These are phyloP conservation scores for Syndactyla subalaris DNA, from an alignment of 2,797 vertebrate species.

Conservation along the genomic window DNA sequence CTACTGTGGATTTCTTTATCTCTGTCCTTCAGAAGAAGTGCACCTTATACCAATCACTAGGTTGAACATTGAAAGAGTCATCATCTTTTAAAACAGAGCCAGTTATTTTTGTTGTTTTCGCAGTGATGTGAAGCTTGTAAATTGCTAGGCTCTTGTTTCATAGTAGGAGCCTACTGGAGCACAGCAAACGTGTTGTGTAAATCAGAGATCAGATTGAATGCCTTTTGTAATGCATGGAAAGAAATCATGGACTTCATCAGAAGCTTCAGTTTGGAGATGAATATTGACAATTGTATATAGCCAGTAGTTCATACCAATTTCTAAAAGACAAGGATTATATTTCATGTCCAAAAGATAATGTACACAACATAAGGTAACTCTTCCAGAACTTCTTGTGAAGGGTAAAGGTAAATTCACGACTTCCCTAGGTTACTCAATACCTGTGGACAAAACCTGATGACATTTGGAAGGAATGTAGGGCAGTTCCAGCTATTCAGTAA, in stretches of 20 bases:
- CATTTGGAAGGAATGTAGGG: neutral
- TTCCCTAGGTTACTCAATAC: fast-evolving
- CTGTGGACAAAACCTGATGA: neutral
- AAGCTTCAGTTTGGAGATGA: neutral
- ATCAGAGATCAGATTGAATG: neutral
- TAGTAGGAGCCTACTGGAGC: neutral
- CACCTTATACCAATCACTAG: neutral
- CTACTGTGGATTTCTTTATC: neutral
- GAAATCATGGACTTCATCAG: neutral
- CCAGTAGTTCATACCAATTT: neutral
- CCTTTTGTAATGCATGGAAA: neutral
- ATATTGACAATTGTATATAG: neutral
- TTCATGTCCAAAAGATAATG: neutral
- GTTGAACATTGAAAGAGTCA: neutral
- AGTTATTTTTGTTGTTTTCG: neutral
- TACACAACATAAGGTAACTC: neutral
- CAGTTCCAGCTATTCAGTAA: neutral
- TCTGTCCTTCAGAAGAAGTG: neutral
- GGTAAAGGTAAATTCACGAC: neutral
- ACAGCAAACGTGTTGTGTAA: neutral
- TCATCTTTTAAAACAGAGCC: neutral
- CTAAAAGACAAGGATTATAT: neutral
- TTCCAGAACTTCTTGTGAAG: neutral
- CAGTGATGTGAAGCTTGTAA: neutral
- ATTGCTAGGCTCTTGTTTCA: neutral